phyloP scores from a whole-genome alignment of 2,113 vertebrate species.

The Spermophilus dauricus region DNA sequence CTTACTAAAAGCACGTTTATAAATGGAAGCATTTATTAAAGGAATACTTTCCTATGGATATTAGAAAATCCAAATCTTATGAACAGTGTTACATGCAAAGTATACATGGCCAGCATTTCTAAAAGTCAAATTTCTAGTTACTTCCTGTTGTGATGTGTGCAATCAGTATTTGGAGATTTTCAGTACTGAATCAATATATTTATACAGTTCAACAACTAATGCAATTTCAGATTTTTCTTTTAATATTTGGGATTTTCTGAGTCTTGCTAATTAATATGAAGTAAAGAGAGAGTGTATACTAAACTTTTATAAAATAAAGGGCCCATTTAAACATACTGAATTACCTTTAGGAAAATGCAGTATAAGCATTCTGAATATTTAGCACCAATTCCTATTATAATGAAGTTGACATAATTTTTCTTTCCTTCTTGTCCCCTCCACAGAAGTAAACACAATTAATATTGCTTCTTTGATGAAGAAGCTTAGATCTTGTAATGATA shows the following conservation, averaged over 20 bases:
- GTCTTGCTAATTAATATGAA: slow-evolving; percentile 49
- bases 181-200: slow-evolving; percentile 49
- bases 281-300: slow-evolving; percentile 5
- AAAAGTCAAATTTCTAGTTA: not conserved
- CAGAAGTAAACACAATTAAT: slow-evolving; percentile 63
- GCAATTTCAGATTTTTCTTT: slow-evolving; percentile 76
- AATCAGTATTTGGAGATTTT: not conserved
- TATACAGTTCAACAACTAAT: slow-evolving; percentile 35
- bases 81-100: not conserved
- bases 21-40: slow-evolving; percentile 30
- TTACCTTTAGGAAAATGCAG: slow-evolving; percentile 52
- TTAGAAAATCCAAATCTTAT: not conserved
- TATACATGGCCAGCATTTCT: not conserved
- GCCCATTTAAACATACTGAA: not conserved
- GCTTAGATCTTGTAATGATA: slow-evolving; percentile 27
- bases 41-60: not conserved
- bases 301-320: slow-evolving; percentile 59
- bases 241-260: slow-evolving; percentile 65
- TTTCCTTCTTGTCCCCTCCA: slow-evolving; percentile 2
- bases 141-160: not conserved
- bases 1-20: not conserved
- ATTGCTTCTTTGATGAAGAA: slow-evolving; percentile 61
- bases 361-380: slow-evolving; percentile 68
- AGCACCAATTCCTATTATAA: slow-evolving; percentile 35
- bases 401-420: slow-evolving; percentile 66